A percentile compares a stretch with the other conserved stretches of the same genome.
phyloP scores from a whole-genome alignment of 2,888 invertebrate genomes.

The Pammene fasciana region DNA sequence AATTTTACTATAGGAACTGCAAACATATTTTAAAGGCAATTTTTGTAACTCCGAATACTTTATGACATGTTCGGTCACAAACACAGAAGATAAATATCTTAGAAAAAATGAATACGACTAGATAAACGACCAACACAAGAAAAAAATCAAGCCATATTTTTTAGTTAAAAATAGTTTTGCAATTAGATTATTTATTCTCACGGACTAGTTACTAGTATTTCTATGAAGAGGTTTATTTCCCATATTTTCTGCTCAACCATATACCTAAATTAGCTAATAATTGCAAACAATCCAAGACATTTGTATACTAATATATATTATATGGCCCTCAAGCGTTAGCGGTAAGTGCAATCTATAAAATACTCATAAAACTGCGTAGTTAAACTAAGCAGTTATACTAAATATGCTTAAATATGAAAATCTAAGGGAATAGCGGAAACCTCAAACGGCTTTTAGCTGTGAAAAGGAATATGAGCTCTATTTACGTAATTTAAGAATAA shows the following conservation, averaged over 20 bases:
- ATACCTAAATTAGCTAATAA: background rate
- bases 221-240: background rate
- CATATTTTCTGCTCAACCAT: background rate
- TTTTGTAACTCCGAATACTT: too few species aligned
- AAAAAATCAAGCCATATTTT: too few species aligned
- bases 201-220: too few species aligned
- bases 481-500: background rate
- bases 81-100: too few species aligned
- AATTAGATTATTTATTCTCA: too few species aligned
- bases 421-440: constrained; percentile 9
- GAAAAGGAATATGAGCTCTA: background rate
- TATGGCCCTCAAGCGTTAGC: constrained; percentile 1
- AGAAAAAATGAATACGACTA: too few species aligned
- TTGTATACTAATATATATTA: constrained; percentile 5
- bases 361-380: constrained; percentile 17
- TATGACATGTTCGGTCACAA: too few species aligned
- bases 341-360: constrained; percentile 20
- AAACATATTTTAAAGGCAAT: too few species aligned
- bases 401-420: constrained; percentile 24
- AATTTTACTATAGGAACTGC: too few species aligned
- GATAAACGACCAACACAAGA: too few species aligned
- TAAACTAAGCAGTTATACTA: constrained; percentile 17
- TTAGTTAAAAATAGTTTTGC: too few species aligned
- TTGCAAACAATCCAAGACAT: background rate
- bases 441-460: background rate